A percentile compares a stretch with the other conserved stretches of the same genome.
Evolutionary conservation across 2,888 invertebrate species (phyloP).

Genomic region (Abrostola tripartita): DNA sequence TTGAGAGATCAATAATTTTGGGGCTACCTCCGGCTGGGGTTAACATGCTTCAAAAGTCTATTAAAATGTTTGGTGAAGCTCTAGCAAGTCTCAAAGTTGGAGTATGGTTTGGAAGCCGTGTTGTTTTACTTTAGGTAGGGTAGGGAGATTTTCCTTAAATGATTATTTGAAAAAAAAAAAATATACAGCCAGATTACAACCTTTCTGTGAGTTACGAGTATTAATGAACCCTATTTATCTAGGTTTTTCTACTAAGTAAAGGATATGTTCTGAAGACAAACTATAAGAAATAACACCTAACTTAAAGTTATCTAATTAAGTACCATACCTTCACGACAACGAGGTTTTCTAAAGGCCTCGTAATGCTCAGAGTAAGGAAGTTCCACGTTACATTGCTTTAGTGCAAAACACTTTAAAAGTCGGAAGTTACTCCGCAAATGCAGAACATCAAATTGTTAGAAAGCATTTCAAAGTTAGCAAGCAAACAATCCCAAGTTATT

Average conservation of each 20-base stretch:
- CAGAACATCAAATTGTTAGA: slow-evolving; percentile 16
- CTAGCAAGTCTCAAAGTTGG: slow-evolving; percentile 6
- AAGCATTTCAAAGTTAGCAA: slow-evolving; percentile 30
- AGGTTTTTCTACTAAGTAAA: too few species aligned
- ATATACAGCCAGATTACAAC: too few species aligned
- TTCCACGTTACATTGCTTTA: background rate
- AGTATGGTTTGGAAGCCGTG: slow-evolving; percentile 8
- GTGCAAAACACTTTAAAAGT: background rate
- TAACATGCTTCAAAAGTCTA: slow-evolving; percentile 31
- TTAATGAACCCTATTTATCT: too few species aligned
- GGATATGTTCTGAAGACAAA: too few species aligned
- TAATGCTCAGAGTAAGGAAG: too few species aligned
- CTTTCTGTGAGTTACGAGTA: too few species aligned
- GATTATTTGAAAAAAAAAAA: background rate
- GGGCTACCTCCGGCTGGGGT: slow-evolving; percentile 42
- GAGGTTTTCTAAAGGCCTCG: too few species aligned
- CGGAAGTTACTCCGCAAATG: slow-evolving; percentile 3
- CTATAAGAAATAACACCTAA: too few species aligned
- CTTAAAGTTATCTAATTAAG: too few species aligned
- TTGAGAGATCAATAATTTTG: slow-evolving; percentile 58
- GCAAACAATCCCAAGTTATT: slow-evolving; percentile 49
- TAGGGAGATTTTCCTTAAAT: too few species aligned
- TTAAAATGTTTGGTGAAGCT: slow-evolving; percentile 39
- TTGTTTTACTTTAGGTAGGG: background rate
- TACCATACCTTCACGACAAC: too few species aligned